Percentiles rank a stretch among this genome's conserved stretches.
phyloP scores from a whole-genome alignment of 2,797 vertebrate genomes.

The Mormyrus hasselquistii region DNA sequence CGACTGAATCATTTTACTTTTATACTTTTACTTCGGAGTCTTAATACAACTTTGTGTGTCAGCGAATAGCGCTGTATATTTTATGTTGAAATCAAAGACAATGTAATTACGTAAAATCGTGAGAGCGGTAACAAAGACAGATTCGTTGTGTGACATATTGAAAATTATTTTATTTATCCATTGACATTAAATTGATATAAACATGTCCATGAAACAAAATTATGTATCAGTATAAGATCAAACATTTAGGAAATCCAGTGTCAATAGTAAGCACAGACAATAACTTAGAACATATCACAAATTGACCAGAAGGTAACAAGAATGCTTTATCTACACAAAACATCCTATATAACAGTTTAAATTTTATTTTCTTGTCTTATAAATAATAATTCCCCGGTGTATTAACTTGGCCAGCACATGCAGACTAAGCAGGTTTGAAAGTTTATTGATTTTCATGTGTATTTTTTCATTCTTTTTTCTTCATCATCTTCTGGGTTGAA shows the following conservation, averaged over 20 bases:
- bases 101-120: background rate
- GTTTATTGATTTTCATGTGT: slow-evolving; percentile 27
- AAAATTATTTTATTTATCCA: slow-evolving; percentile 94
- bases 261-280: slow-evolving; percentile 91
- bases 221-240: slow-evolving; percentile 73
- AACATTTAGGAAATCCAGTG: slow-evolving; percentile 92
- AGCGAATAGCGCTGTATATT: background rate
- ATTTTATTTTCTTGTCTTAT: slow-evolving; percentile 63
- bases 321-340: slow-evolving; percentile 96
- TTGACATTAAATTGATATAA: slow-evolving; percentile 92
- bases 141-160: slow-evolving; percentile 74
- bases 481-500: slow-evolving; percentile 19
- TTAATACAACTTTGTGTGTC: background rate
- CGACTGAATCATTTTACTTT: background rate
- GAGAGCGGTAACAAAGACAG: slow-evolving; percentile 26
- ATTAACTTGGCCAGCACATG: slow-evolving; percentile 81
- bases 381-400: slow-evolving; percentile 67
- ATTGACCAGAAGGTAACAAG: slow-evolving; percentile 91
- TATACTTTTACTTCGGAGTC: background rate
- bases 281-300: slow-evolving; percentile 89
- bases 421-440: slow-evolving; percentile 65
- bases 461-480: slow-evolving; percentile 37
- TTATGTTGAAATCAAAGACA: background rate
- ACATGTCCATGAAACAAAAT: slow-evolving; percentile 82
- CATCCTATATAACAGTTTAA: slow-evolving; percentile 86